phyloP scores from a whole-genome alignment of 2,888 invertebrate species.

The Macrosoma leucophasiata region DNA sequence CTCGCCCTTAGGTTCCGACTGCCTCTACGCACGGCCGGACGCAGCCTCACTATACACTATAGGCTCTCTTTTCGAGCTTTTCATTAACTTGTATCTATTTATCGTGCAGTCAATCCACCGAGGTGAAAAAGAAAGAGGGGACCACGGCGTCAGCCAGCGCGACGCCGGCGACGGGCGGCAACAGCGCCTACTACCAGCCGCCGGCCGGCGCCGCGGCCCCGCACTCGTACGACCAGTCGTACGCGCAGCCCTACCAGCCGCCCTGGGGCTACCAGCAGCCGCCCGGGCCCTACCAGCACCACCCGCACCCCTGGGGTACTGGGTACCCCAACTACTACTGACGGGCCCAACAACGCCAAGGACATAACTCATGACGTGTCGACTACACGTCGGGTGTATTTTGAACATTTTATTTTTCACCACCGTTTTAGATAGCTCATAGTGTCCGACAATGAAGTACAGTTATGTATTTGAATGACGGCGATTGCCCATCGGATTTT shows the following conservation, averaged over 20 bases:
- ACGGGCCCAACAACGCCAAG: no score
- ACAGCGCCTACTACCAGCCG: slow-evolving; percentile 52
- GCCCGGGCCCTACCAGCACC: slow-evolving; percentile 65
- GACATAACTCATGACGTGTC: no score
- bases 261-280: slow-evolving; percentile 72
- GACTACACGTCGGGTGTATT: no score
- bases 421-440: no score
- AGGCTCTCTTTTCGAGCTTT: no score
- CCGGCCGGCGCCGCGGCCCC: slow-evolving; percentile 43
- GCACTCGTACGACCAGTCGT: slow-evolving; percentile 58
- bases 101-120: slow-evolving; percentile 33
- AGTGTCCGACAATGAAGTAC: no score
- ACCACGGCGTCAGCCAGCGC: slow-evolving; percentile 24
- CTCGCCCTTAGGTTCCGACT: no score
- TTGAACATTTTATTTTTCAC: no score
- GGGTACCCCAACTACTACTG: slow-evolving; percentile 71
- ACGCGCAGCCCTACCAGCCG: slow-evolving; percentile 64
- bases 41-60: not conserved
- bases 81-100: not conserved
- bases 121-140: slow-evolving; percentile 53
- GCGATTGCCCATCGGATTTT: no score
- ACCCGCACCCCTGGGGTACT: slow-evolving; percentile 64
- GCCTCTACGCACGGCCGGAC: slow-evolving; percentile 15
- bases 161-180: slow-evolving; percentile 26
- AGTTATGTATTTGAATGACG: no score